Percentiles rank a stretch among this genome's conserved stretches.
Evolutionary conservation across 1,140 invertebrate genomes (phyloP).

Genomic region (Pseudachorutes palmiensis): DNA sequence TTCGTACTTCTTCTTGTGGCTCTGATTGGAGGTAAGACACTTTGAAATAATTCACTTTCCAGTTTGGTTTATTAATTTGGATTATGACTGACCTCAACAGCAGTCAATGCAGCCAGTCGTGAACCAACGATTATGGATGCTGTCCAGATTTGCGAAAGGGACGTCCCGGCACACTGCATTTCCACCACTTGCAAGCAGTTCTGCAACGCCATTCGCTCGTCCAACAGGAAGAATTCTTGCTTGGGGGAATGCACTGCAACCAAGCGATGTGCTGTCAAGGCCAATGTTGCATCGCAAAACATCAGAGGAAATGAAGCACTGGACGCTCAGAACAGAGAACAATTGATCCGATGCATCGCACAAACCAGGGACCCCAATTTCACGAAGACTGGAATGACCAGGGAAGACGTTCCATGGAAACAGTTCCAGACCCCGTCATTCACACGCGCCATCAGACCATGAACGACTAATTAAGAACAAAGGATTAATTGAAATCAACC

Average conservation of each 20-base stretch:
- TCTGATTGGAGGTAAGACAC: neutral
- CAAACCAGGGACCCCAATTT: conserved; percentile 1
- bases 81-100: too few relatives aligned
- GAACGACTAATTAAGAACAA: neutral
- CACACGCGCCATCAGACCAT: neutral
- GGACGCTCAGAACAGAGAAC: neutral
- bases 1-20: neutral
- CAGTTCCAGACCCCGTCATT: neutral
- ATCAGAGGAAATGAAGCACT: neutral
- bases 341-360: neutral
- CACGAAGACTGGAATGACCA: neutral
- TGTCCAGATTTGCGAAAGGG: neutral
- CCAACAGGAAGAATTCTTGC: neutral
- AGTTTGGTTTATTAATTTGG: too few relatives aligned
- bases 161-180: neutral
- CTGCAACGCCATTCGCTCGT: neutral
- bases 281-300: neutral
- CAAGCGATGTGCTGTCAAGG: neutral
- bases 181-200: neutral
- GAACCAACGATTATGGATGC: neutral
- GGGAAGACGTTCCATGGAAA: neutral
- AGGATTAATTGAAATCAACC: neutral
- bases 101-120: neutral
- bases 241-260: neutral
- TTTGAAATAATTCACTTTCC: neutral